These are phyloP conservation scores for Pollenia amentaria DNA, from an alignment of 2,888 invertebrate species.

Conservation along the genomic window DNA sequence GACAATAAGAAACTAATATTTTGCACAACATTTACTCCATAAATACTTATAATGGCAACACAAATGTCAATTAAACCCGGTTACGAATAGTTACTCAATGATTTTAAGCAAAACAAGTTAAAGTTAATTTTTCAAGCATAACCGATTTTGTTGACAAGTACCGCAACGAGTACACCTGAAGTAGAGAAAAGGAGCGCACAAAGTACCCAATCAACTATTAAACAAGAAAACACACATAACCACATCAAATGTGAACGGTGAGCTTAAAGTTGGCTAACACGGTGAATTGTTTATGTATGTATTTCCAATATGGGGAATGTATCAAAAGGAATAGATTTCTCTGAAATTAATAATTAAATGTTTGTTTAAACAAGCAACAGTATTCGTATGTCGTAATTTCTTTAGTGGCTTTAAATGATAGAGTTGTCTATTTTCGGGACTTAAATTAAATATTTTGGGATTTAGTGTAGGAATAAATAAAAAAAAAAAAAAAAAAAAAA, in stretches of 20 bases:
- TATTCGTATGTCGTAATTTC: too few relatives aligned
- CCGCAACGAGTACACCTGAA: neutral
- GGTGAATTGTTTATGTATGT: neutral
- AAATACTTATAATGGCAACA: constrained; percentile 38
- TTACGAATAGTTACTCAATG: neutral
- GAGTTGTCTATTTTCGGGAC: too few relatives aligned
- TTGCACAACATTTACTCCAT: constrained; percentile 57
- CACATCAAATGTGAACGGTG: neutral
- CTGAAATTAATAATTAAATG: neutral
- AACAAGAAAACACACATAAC: neutral
- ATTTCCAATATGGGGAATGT: neutral
- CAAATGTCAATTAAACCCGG: constrained; percentile 59
- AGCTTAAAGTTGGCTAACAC: neutral
- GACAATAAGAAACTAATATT: constrained; percentile 58
- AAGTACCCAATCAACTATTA: constrained; percentile 6
- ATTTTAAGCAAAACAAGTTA: constrained; percentile 1
- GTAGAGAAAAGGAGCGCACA: neutral
- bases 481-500: too few relatives aligned
- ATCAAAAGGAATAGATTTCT: neutral
- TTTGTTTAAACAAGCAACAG: too few relatives aligned
- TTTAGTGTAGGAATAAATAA: too few relatives aligned
- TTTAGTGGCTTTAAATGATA: too few relatives aligned
- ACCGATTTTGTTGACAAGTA: constrained; percentile 53
- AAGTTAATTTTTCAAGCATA: constrained; percentile 57
- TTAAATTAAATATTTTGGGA: too few relatives aligned